phyloP scores from a whole-genome alignment of 2,888 invertebrate genomes.

The Dione vanillae region DNA sequence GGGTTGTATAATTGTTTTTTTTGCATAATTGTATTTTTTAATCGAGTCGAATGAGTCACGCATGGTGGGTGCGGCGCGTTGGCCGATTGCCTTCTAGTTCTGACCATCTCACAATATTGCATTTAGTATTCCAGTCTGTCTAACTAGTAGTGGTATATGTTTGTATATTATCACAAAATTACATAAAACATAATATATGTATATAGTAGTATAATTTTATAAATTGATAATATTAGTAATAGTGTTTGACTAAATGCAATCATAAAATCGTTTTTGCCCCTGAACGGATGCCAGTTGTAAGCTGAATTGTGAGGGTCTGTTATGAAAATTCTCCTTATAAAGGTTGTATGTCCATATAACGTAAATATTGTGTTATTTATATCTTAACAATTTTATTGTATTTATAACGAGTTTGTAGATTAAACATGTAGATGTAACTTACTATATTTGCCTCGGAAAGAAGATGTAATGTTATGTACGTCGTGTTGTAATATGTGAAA shows the following conservation, averaged over 20 bases:
- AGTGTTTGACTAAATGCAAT: slow-evolving; percentile 47
- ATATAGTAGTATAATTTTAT: slow-evolving; percentile 52
- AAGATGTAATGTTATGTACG: background rate
- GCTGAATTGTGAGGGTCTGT: slow-evolving; percentile 59
- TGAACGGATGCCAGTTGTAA: slow-evolving; percentile 42
- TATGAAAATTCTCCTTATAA: slow-evolving; percentile 70
- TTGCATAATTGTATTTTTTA: slow-evolving; percentile 71
- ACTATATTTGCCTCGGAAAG: slow-evolving; percentile 7
- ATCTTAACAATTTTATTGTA: slow-evolving; percentile 74
- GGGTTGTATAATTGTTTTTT: slow-evolving; percentile 70
- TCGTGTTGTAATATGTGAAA: slow-evolving; percentile 3
- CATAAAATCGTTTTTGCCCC: slow-evolving; percentile 42
- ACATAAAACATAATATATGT: slow-evolving; percentile 46
- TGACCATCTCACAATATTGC: too few relatives aligned
- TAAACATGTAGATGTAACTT: slow-evolving; percentile 20
- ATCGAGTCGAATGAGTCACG: slow-evolving; percentile 65
- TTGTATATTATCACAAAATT: slow-evolving; percentile 32
- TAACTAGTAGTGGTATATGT: slow-evolving; percentile 24
- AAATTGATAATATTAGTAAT: slow-evolving; percentile 48
- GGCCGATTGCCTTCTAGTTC: slow-evolving; percentile 53
- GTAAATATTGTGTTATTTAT: slow-evolving; percentile 78
- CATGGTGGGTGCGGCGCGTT: slow-evolving; percentile 67
- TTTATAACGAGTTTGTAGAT: slow-evolving; percentile 56
- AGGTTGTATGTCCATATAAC: slow-evolving; percentile 80
- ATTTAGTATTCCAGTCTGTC: slow-evolving; percentile 39